Evolutionary conservation across 2,888 invertebrate genomes (phyloP).

Genomic region (Hydroisotoma schaefferi): DNA sequence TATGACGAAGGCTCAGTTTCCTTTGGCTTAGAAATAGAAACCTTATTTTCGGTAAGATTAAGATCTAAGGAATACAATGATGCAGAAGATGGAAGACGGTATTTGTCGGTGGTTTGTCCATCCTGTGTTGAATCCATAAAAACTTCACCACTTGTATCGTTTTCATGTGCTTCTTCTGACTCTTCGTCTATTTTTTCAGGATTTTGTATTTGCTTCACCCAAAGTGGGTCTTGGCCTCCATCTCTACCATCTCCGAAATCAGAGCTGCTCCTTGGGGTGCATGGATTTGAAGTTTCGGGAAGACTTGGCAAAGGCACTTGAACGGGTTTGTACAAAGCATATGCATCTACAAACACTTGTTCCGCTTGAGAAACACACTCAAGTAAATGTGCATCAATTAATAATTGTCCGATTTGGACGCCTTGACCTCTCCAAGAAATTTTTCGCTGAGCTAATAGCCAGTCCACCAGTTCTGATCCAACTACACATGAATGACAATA

Average conservation of each 20-base stretch:
- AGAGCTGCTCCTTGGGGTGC: conserved; percentile 32
- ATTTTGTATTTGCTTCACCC: conserved; percentile 61
- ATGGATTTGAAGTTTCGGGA: conserved; percentile 42
- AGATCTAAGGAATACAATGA: conserved; percentile 63
- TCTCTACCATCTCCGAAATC: conserved; percentile 26
- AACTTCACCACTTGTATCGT: background rate
- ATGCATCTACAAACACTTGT: conserved; percentile 61
- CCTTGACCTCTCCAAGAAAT: conserved; percentile 71
- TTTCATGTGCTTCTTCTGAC: background rate
- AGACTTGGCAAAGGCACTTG: conserved; percentile 45
- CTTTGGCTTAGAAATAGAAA: conserved; percentile 50
- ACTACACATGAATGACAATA: conserved; percentile 72
- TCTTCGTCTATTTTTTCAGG: conserved; percentile 21
- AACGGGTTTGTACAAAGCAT: conserved; percentile 58
- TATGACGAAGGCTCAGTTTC: conserved; percentile 23
- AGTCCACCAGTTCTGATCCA: conserved; percentile 76
- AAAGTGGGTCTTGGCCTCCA: conserved; percentile 59
- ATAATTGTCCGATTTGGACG: conserved; percentile 69
- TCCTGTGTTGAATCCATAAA: conserved; percentile 12
- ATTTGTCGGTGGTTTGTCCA: conserved; percentile 18
- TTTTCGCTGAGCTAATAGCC: conserved; percentile 74
- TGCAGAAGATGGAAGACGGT: conserved; percentile 54
- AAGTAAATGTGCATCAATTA: conserved; percentile 71
- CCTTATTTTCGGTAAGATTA: conserved; percentile 63
- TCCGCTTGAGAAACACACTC: conserved; percentile 60